phyloP scores from a whole-genome alignment of 2,113 vertebrate species.

The Tricholaema leucomelas region DNA sequence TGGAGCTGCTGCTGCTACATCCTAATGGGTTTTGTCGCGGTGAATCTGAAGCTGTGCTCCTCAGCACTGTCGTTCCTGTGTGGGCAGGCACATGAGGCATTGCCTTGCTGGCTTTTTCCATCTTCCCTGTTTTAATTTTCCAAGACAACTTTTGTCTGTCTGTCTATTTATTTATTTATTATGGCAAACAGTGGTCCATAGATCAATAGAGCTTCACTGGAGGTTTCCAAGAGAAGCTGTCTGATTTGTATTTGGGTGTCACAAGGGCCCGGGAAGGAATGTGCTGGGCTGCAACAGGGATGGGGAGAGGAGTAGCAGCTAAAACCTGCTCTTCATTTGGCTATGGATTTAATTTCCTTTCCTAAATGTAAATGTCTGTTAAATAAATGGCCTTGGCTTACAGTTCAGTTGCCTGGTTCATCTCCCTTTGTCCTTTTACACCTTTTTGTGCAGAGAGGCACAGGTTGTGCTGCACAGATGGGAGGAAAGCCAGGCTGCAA shows the following conservation, averaged over 20 bases:
- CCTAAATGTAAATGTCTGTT: neutral
- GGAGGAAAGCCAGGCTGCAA: neutral
- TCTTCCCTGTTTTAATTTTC: neutral
- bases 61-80: accelerated
- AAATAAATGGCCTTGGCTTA: neutral
- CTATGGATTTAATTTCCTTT: neutral
- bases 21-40: accelerated
- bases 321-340: neutral
- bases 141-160: neutral
- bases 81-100: accelerated
- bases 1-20: neutral
- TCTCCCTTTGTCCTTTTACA: neutral
- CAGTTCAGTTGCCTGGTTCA: neutral
- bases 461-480: accelerated
- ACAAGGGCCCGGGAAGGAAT: neutral
- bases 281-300: neutral
- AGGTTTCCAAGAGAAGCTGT: neutral
- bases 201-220: neutral
- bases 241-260: neutral
- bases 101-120: neutral
- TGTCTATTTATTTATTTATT: too few relatives aligned
- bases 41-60: neutral
- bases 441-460: neutral
- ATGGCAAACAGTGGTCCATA: neutral
- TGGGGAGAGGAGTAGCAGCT: neutral